Conservation (phyloP, 2,888 invertebrate genomes). For the Heliconius sara region DNA sequence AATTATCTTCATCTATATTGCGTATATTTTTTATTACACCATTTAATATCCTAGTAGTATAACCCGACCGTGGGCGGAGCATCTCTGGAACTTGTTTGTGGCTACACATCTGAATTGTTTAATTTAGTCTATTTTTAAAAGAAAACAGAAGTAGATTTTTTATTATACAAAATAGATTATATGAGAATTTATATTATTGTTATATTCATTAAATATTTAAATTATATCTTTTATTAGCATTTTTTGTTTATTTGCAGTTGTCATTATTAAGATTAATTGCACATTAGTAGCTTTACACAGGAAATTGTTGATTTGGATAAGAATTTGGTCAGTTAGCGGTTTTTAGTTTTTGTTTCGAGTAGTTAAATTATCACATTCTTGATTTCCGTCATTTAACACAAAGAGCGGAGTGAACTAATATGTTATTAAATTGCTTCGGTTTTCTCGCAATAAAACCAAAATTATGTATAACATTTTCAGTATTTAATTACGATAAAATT, state of each 20-base stretch:
- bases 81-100: conserved; percentile 34
- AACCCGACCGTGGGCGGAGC: conserved; percentile 31
- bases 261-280: conserved; percentile 12
- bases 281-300: background rate
- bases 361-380: background rate
- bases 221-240: background rate
- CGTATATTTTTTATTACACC: conserved; percentile 38
- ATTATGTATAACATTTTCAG: background rate
- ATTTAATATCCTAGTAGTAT: conserved; percentile 35
- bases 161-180: background rate
- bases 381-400: background rate
- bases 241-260: conserved; percentile 15
- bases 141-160: conserved; percentile 1
- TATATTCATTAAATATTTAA: conserved; percentile 17
- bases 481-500: background rate
- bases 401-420: background rate
- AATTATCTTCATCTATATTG: conserved; percentile 44
- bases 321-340: conserved; percentile 9
- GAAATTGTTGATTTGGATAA: conserved; percentile 7
- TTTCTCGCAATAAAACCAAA: background rate
- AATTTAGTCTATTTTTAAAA: conserved; percentile 25
- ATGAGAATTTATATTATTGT: conserved; percentile 11
- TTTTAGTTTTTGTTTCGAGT: conserved; percentile 1
- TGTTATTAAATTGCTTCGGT: background rate
- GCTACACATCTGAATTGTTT: conserved; percentile 23